These are phyloP conservation scores for Sclerodermus sp. DNA, from an alignment of 2,888 invertebrate genomes.

Conservation along the genomic window DNA sequence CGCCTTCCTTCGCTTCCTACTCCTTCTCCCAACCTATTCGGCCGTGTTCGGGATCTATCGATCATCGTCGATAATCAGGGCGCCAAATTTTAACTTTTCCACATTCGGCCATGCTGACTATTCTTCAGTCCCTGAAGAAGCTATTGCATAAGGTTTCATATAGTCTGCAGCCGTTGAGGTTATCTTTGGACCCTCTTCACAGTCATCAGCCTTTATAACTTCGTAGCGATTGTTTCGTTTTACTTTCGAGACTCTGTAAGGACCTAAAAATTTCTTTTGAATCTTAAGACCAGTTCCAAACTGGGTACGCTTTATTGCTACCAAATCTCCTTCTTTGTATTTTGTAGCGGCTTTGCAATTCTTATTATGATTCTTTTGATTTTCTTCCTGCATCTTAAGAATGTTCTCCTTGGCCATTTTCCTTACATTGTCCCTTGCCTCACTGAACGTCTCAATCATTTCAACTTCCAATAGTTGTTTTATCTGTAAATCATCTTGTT, in stretches of 20 bases:
- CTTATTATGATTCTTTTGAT: slow-evolving; percentile 10
- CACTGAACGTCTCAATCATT: neutral
- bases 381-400: slow-evolving; percentile 17
- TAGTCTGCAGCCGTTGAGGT: slow-evolving; percentile 18
- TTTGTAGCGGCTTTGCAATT: slow-evolving; percentile 10
- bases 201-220: slow-evolving; percentile 12
- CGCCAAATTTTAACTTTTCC: too few species aligned
- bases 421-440: slow-evolving; percentile 14
- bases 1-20: too few species aligned
- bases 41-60: too few species aligned
- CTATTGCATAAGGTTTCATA: slow-evolving; percentile 17
- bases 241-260: slow-evolving; percentile 13
- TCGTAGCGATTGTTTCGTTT: slow-evolving; percentile 17
- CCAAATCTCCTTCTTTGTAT: slow-evolving; percentile 19
- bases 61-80: too few species aligned
- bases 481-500: neutral
- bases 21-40: too few species aligned
- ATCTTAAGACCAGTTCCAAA: slow-evolving; percentile 20
- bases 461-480: slow-evolving; percentile 13
- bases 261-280: slow-evolving; percentile 19
- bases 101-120: slow-evolving; percentile 1
- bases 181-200: slow-evolving; percentile 12
- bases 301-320: slow-evolving; percentile 24
- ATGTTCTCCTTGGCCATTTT: slow-evolving; percentile 13
- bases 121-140: neutral